Conservation (phyloP, 1,140 invertebrate genomes). For the Euwallacea similis region DNA sequence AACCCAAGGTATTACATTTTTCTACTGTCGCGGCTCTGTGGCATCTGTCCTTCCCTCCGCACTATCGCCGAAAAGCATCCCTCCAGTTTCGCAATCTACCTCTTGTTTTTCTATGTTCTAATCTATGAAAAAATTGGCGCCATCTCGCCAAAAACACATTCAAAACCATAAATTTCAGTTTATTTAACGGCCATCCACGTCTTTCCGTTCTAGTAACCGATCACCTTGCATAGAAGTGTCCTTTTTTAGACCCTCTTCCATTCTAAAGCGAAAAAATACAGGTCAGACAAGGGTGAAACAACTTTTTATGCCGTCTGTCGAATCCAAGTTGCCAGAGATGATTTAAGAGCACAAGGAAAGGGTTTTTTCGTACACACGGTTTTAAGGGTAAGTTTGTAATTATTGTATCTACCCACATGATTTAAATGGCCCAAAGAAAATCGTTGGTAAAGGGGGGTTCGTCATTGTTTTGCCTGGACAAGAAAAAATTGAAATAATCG, state of each 20-base stretch:
- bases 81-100: constrained; percentile 4
- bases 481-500: background rate
- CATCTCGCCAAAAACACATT: background rate
- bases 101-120: background rate
- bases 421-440: background rate
- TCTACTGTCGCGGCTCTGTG: too few species aligned
- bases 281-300: constrained; percentile 20
- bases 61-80: too few species aligned
- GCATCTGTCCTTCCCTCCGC: too few species aligned
- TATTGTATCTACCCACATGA: constrained; percentile 7
- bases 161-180: background rate
- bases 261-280: constrained; percentile 11
- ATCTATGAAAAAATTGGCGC: background rate
- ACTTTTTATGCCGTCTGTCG: constrained; percentile 24
- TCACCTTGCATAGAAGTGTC: background rate
- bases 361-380: constrained; percentile 17
- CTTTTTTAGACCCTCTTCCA: constrained; percentile 16
- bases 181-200: constrained; percentile 17
- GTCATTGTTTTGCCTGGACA: background rate
- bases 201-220: background rate
- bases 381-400: constrained; percentile 11
- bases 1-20: too few species aligned
- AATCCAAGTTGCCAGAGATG: constrained; percentile 7
- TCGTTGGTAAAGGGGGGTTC: background rate
- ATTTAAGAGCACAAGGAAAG: constrained; percentile 10